These are phyloP conservation scores for Cataglyphis rosenhaueri DNA, from an alignment of 2,888 invertebrate species.

Conservation along the genomic window DNA sequence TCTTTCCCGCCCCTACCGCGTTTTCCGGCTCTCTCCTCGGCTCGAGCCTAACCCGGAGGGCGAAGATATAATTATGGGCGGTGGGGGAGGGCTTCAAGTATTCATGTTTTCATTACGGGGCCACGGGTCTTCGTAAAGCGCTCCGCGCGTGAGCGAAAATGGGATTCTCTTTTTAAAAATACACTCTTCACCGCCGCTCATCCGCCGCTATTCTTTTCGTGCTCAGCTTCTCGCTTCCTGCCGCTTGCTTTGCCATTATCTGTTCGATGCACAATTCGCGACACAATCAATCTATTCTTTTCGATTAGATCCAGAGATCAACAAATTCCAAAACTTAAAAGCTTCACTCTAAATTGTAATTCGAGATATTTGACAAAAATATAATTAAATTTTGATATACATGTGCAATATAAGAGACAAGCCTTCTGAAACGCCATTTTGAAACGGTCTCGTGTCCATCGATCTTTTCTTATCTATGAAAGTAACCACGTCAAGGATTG, in stretches of 20 bases:
- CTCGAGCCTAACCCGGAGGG: slow-evolving; percentile 81
- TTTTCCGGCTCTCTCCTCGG: slow-evolving; percentile 55
- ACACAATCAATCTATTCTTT: not conserved
- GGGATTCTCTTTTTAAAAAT: slow-evolving; percentile 72
- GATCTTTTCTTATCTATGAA: not conserved
- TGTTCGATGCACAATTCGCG: not conserved
- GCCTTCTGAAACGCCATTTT: not conserved
- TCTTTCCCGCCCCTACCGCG: slow-evolving; percentile 73
- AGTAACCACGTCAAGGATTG: slow-evolving; percentile 1
- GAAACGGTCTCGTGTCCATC: not conserved
- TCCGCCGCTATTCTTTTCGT: slow-evolving; percentile 32
- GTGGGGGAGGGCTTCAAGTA: slow-evolving; percentile 84
- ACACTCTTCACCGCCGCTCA: slow-evolving; percentile 33
- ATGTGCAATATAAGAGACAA: not conserved
- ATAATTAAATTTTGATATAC: not conserved
- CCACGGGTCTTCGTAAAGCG: slow-evolving; percentile 71
- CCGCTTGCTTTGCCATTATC: not conserved
- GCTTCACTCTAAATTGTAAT: not conserved
- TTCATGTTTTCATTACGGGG: slow-evolving; percentile 85
- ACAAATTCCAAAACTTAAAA: not conserved
- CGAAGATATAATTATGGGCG: slow-evolving; percentile 85
- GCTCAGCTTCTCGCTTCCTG: slow-evolving; percentile 6
- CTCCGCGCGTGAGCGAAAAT: slow-evolving; percentile 66
- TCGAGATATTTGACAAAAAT: not conserved
- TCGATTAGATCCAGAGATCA: not conserved